Evolutionary conservation across 1,140 invertebrate species (phyloP), one percentile per base, ranked within the genome.

Genomic region (Matsumurasca onukii): DNA sequence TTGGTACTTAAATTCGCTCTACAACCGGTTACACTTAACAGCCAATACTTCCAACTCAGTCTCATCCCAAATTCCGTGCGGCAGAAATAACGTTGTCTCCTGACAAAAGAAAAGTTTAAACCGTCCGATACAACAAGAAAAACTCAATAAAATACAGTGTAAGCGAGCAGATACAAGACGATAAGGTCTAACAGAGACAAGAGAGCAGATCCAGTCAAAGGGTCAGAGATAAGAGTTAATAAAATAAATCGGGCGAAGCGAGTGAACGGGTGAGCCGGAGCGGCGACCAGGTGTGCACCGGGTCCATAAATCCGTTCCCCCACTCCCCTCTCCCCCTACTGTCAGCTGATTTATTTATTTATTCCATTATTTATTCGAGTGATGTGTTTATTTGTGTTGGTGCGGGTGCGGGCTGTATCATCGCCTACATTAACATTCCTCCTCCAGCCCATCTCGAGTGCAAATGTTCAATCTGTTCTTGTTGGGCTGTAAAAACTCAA

Each of bases 311-410:
- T 52, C 20, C 12, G 49, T 22, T 22, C 13, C 49, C 49, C 20
- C 49, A 5, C 49, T 3, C 49, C 13, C 49, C 49, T 24, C 49
- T 20, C 49, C 5, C 49, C 5, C 34, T 17, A 39, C 34, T 5
- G 34, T 3, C 49, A 3, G 5, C 49, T 52, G 49, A 52, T 52
- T 52, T 52, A 52, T 52, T 52, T 52, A 52, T 52, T 52, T 52
- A 52, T 52, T 52, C 49, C 49, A n/a, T 52, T 52, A 52, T 52
- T 52, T 52, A 52, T 52, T 52, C 49, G 13, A 52, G 49, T 52
- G 49, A 52, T 52, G 49, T 52, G 49, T 52, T 13, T 52, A 52
- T 52, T 52, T 52, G 49, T 52, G 49, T 13, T 52, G 12, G 49
- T 24, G 13, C 49, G 12, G 12, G 49, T 52, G 49, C 49, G 49